These are phyloP conservation scores for Pangasius mekongensis DNA, from an alignment of 2,797 vertebrate species.

Conservation along the genomic window DNA sequence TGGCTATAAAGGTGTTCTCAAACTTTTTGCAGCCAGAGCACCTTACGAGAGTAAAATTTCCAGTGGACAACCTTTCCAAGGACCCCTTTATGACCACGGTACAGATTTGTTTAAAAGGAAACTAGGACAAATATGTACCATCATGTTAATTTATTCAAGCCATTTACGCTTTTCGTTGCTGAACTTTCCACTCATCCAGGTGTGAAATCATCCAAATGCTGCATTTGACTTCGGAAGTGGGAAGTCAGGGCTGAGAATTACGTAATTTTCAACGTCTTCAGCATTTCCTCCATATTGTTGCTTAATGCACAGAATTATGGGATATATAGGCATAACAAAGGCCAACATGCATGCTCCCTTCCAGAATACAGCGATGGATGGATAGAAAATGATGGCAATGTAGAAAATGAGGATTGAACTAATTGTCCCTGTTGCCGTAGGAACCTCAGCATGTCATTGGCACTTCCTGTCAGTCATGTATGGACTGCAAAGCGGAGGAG, in stretches of 20 bases:
- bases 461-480: slow-evolving; percentile 32
- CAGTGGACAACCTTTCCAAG: not conserved
- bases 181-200: not conserved
- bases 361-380: not conserved
- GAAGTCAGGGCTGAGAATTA: not conserved
- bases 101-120: not conserved
- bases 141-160: not conserved
- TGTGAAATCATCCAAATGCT: not conserved
- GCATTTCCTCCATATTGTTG: not conserved
- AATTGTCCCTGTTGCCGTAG: slow-evolving; percentile 43
- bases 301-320: not conserved
- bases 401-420: not conserved
- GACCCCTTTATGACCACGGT: not conserved
- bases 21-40: not conserved
- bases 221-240: not conserved
- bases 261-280: not conserved
- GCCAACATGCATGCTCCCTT: not conserved
- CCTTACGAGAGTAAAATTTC: not conserved
- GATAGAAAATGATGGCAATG: not conserved
- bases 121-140: not conserved
- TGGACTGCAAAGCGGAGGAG: slow-evolving; percentile 28
- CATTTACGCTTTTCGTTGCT: not conserved
- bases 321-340: not conserved
- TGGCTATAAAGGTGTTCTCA: not conserved
- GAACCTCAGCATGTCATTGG: slow-evolving; percentile 53